Percentiles rank a stretch among this genome's conserved stretches.
phyloP scores from a whole-genome alignment of 2,113 vertebrate genomes.

The Psammodynastes pulverulentus region DNA sequence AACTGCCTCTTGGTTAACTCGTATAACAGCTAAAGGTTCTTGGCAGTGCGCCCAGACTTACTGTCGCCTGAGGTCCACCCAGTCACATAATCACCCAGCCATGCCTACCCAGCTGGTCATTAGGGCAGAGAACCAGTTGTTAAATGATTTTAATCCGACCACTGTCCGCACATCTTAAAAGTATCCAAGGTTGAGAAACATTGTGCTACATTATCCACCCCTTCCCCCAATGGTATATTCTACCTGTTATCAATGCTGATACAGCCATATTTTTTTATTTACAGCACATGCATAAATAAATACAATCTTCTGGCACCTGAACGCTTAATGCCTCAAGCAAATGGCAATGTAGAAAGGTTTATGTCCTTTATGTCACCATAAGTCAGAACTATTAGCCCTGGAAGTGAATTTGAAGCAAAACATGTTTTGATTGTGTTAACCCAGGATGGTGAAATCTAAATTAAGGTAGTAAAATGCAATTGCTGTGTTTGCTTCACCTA shows the following conservation, averaged over 20 bases:
- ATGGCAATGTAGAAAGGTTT: background rate
- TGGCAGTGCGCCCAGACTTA: too few species aligned
- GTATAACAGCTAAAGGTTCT: too few species aligned
- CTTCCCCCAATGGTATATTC: too few species aligned
- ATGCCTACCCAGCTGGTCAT: too few species aligned
- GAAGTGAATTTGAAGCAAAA: background rate
- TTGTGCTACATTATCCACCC: too few species aligned
- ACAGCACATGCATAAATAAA: background rate
- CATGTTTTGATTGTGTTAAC: background rate
- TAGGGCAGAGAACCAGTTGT: too few species aligned
- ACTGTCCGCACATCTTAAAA: too few species aligned
- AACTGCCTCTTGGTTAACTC: too few species aligned
- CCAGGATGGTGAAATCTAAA: background rate
- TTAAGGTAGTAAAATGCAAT: background rate
- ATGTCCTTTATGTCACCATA: background rate
- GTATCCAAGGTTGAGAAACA: too few species aligned
- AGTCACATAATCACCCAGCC: too few species aligned
- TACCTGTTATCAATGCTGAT: background rate
- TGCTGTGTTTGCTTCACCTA: background rate
- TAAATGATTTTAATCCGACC: too few species aligned
- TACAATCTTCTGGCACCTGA: background rate
- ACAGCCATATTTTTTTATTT: background rate
- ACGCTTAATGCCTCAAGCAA: background rate
- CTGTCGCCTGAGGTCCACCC: too few species aligned
- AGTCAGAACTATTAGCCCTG: background rate